phyloP scores from a whole-genome alignment of 2,113 vertebrate species.

The Andinoacara biseriatus region DNA sequence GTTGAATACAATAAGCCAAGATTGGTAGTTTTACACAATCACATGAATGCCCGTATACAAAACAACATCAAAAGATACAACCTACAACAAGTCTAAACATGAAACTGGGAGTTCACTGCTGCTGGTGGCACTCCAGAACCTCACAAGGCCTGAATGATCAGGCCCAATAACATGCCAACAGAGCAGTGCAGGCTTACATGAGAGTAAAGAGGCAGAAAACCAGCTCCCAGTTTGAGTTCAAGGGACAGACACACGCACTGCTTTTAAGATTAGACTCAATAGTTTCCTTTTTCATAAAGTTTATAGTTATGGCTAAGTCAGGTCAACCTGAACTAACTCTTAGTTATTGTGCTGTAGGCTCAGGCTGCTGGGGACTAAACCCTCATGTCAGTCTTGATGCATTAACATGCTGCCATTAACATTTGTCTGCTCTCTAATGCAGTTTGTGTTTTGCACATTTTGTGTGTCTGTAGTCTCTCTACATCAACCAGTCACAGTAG shows the following conservation, averaged over 20 bases:
- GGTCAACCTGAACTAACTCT: too few relatives aligned
- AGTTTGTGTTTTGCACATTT: not conserved
- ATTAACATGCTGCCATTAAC: not conserved
- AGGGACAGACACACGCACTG: not conserved
- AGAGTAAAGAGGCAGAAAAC: not conserved
- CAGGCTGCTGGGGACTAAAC: too few relatives aligned
- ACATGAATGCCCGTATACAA: not conserved
- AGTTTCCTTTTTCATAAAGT: not conserved
- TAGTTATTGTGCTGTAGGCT: too few relatives aligned
- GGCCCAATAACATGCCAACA: not conserved
- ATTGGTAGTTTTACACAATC: not conserved
- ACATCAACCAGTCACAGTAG: not conserved
- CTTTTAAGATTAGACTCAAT: too few relatives aligned
- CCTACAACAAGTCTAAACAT: not conserved
- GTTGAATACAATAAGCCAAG: conserved; percentile 28
- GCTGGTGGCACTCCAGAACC: not conserved
- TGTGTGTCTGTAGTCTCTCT: not conserved
- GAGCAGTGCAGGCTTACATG: not conserved
- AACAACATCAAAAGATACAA: not conserved
- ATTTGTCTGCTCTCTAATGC: not conserved
- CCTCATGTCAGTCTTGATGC: too few relatives aligned
- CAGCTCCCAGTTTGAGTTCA: not conserved
- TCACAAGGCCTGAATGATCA: not conserved
- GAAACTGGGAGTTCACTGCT: not conserved
- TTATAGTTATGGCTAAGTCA: not conserved